Conservation (phyloP, 1,140 invertebrate species). For the Ericerus pela region DNA sequence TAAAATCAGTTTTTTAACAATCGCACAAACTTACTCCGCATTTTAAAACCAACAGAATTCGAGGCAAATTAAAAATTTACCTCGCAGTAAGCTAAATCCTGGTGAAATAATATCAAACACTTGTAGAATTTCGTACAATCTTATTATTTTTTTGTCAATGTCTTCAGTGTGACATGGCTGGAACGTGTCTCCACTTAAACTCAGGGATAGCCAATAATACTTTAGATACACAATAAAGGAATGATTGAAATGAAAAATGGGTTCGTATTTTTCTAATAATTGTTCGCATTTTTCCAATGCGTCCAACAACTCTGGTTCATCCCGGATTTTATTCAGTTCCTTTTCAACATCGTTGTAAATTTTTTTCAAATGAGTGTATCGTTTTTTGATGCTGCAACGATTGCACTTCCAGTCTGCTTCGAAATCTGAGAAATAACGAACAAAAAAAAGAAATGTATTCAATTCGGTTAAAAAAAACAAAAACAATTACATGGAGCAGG, state of each 20-base stretch:
- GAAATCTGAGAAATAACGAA: conserved; percentile 32
- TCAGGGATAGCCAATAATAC: conserved; percentile 38
- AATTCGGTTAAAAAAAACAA: too few species aligned
- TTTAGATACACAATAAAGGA: conserved; percentile 40
- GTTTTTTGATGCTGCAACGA: conserved; percentile 46
- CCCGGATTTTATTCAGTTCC: conserved; percentile 39
- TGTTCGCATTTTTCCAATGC: conserved; percentile 39
- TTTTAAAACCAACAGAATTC: too few species aligned
- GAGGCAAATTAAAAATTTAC: conserved; percentile 32
- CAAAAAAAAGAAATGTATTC: too few species aligned
- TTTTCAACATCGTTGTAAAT: conserved; percentile 42
- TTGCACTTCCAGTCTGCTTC: conserved; percentile 54
- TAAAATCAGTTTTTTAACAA: background rate
- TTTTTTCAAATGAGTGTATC: conserved; percentile 37
- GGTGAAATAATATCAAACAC: conserved; percentile 57
- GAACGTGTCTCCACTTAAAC: background rate
- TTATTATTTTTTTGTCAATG: conserved; percentile 53
- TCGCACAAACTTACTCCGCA: too few species aligned
- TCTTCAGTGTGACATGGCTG: conserved; percentile 46
- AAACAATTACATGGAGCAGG: too few species aligned
- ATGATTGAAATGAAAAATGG: conserved; percentile 55
- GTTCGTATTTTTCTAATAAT: conserved; percentile 44
- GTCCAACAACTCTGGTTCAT: conserved; percentile 30
- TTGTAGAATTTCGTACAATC: conserved; percentile 48
- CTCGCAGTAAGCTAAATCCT: conserved; percentile 54